Base-by-base conservation (phyloP, 2,888 invertebrate genomes). In the Noctua pronuba region DNA sequence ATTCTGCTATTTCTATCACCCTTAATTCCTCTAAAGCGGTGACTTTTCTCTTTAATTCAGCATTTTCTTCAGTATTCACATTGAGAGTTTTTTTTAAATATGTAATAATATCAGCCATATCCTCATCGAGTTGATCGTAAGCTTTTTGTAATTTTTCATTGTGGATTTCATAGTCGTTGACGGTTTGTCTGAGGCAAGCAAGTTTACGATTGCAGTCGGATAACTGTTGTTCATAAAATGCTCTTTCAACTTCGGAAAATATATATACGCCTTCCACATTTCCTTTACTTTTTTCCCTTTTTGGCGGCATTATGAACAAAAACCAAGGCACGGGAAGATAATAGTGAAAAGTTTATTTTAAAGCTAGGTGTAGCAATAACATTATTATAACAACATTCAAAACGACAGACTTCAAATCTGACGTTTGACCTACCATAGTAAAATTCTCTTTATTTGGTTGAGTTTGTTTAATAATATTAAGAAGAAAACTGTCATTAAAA, bases 41-140 rank as follows among this genome's bases (percentile, higher is more conserved):
- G 0, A 99, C 97, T 83, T 98, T 97, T 82, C 98, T 98, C 88
- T 97, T 97, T 0, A 97, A 91, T 85, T 97, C 97, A 75, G 96
- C 96, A 86, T 97, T 98, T 89, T 97, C 97, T 76, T 97, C 97
- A 76, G 96, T 97, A 92, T 98, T 98, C 55, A 98, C 96, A 79
- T 97, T 97, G 6, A 99, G 94, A 3, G 97, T 97, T 88, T 98
- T 97, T 90, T 99, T 98, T 78, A 99, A 96, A 92, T 98, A 98
- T 0, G 98, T 97, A 13, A 99, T 98, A 41, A 99, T 97, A 92
- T 99, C 99, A 7, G 98, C 98, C 82, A 98, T 97, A 90, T 99
- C 99, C 92, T 98, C 98, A 87, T 98, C 98, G 1, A 98, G 92
- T 88, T 97, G 97, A 60, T 97, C 97, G 64, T 98, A 96, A 74